Base-by-base conservation (phyloP, 2,888 invertebrate genomes). In the Sesamia inferens region DNA sequence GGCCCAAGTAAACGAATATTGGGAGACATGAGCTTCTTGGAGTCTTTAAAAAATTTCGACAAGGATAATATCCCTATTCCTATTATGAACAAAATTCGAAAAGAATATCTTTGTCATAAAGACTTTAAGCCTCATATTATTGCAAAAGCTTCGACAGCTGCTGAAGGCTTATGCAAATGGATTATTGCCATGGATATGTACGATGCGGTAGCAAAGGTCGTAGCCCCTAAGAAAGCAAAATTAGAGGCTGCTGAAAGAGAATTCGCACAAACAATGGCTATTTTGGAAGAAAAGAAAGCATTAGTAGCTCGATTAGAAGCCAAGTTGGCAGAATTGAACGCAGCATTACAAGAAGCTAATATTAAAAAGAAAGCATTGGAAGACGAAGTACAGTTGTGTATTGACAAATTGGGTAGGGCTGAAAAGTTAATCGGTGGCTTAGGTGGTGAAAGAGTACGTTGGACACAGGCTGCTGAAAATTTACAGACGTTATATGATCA, bases 161-260 rank as follows among this genome's bases (percentile, higher is more conserved):
- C 99, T 39, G 99, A 99, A 95, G 99, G 99, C 68, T 95, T 98
- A 58, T 99, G 98, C 91, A 98, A 98, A 91, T 99, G 99, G 99
- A 98, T 99, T 68, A 97, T 98, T 82, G 99, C 99, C 1, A 98
- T 99, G 97, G 98, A 99, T 89, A 97, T 98, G 94, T 99, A 99
- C 90, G 98, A 99, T 90, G 97, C 97, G 64, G 98, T 98, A 4
- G 98, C 98, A 64, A 98, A 98, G 94, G 97, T 97, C 62, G 98
- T 98, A 14, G 98, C 98, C 14, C 99, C 99, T 0, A 99, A 99
- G 93, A 98, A 98, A 91, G 98, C 97, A 13, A 98, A 98, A 91
- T 94, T 99, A 73, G 97, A 97, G 78, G 97, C 97, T 68, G 98
- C 99, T 0, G 99, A 99, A 94, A 97, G 96, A 85, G 98, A 98